phyloP scores from a whole-genome alignment of 2,797 vertebrate species.

The Aulostomus chinensis region DNA sequence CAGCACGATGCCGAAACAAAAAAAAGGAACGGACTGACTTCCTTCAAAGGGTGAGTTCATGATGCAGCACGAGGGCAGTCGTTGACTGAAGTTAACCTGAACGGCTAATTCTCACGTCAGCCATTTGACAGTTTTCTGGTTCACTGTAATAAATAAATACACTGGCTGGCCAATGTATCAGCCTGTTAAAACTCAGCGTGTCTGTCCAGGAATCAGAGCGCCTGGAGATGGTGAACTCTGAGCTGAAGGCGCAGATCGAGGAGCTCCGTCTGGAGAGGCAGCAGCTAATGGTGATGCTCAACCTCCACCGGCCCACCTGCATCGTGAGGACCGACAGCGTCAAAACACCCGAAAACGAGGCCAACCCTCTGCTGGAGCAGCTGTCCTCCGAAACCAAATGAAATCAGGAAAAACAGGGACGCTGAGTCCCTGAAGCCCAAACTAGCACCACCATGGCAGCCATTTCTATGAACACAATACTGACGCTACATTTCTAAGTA shows the following conservation, averaged over 20 bases:
- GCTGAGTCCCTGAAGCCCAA: constrained; percentile 16
- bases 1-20: constrained; percentile 95
- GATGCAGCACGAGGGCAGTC: constrained; percentile 36
- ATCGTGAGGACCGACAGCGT: constrained; percentile 94
- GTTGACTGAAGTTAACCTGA: constrained; percentile 10
- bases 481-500: constrained; percentile 58
- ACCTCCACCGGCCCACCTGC: constrained; percentile 93
- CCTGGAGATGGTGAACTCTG: constrained; percentile 92
- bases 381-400: constrained; percentile 62
- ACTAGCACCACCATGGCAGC: constrained; percentile 39
- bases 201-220: constrained; percentile 90
- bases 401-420: constrained; percentile 38
- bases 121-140: no score
- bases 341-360: constrained; percentile 88
- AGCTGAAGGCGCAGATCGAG: constrained; percentile 95
- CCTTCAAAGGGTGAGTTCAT: constrained; percentile 88
- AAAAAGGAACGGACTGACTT: constrained; percentile 98
- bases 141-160: no score
- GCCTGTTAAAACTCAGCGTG: constrained; percentile 1
- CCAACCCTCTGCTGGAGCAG: constrained; percentile 87
- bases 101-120: neutral
- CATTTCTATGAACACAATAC: constrained; percentile 40
- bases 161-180: no score
- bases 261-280: constrained; percentile 93
- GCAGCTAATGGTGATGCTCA: constrained; percentile 95